Evolutionary conservation across 2,113 vertebrate genomes (phyloP).

Genomic region (Orthonyx spaldingii): DNA sequence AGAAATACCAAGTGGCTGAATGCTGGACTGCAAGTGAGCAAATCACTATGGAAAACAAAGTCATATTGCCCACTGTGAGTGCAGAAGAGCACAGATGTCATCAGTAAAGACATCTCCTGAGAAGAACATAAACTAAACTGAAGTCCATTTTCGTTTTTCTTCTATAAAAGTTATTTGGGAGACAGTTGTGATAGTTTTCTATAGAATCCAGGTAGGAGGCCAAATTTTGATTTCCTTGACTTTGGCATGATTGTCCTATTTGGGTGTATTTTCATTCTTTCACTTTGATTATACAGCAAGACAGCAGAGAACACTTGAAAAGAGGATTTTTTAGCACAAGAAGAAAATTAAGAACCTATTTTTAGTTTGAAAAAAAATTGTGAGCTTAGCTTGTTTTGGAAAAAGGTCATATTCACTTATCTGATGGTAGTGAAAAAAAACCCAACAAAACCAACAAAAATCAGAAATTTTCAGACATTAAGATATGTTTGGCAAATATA

Average conservation of each 20-base stretch:
- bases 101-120: neutral
- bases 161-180: neutral
- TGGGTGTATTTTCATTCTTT: neutral
- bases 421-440: neutral
- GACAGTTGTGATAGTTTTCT: neutral
- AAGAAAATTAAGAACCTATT: neutral
- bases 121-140: neutral
- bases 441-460: too few species aligned
- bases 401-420: neutral
- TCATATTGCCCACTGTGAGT: neutral
- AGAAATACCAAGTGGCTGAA: neutral
- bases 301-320: neutral
- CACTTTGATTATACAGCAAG: neutral
- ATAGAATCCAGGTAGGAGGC: neutral
- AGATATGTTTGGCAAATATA: neutral
- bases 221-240: neutral
- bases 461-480: neutral
- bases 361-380: neutral
- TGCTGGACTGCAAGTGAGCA: neutral
- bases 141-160: neutral
- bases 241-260: neutral
- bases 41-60: neutral
- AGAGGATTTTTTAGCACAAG: fast-evolving
- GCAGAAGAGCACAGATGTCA: neutral
- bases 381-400: neutral